Conservation (phyloP, 2,113 vertebrate species). For the Colius striatus region DNA sequence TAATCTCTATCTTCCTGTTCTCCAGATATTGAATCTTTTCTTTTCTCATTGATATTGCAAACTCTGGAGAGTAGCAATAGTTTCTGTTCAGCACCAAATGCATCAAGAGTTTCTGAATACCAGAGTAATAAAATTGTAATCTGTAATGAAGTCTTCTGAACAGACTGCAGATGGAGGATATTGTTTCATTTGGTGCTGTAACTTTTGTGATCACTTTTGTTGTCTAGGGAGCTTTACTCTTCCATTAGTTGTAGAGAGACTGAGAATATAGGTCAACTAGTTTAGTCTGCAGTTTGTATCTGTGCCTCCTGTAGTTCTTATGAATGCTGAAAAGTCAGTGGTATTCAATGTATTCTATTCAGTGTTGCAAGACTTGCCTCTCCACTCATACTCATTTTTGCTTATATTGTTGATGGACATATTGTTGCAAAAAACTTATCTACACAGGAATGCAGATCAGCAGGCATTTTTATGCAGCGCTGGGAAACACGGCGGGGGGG, state of each 20-base stretch:
- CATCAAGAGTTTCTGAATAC: not conserved
- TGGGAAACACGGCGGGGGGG: too few relatives aligned
- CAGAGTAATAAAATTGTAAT: not conserved
- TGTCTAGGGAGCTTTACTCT: not conserved
- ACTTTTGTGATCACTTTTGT: not conserved
- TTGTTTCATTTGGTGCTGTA: not conserved
- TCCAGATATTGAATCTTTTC: not conserved
- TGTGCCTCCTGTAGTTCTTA: not conserved
- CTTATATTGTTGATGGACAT: too few relatives aligned
- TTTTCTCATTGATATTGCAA: not conserved
- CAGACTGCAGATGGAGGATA: not conserved
- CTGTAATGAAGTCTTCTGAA: not conserved
- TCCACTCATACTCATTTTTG: not conserved
- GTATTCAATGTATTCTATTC: not conserved
- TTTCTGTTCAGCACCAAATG: not conserved
- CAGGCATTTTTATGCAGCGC: too few relatives aligned
- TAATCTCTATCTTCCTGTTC: not conserved
- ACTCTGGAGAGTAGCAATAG: not conserved
- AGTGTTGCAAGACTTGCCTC: not conserved
- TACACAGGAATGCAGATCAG: too few relatives aligned
- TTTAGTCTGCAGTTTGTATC: not conserved
- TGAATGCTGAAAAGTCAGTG: not conserved
- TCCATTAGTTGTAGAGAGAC: not conserved
- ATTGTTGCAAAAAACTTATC: too few relatives aligned
- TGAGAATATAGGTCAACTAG: not conserved